A percentile compares a stretch with the other conserved stretches of the same genome.
Conservation (phyloP, 2,888 invertebrate genomes). For the Dysmachus trigonus region DNA sequence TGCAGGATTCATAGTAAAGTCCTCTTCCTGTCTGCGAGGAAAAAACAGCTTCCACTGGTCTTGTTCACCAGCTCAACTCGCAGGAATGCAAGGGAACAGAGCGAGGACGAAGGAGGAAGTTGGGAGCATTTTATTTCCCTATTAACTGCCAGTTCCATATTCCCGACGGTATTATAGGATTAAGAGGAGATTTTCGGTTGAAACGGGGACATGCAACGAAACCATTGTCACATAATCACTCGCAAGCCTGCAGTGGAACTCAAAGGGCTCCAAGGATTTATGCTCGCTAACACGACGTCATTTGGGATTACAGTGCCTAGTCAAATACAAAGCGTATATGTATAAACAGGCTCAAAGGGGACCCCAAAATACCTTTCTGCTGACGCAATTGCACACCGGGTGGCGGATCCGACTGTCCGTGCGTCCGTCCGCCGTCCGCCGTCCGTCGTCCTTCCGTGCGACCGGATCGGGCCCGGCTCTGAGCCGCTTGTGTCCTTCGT, state of each 20-base stretch:
- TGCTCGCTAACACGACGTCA: conserved; percentile 14
- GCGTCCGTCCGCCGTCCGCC: too few species aligned
- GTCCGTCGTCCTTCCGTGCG: too few species aligned
- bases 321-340: conserved; percentile 1
- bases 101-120: not conserved
- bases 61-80: not conserved
- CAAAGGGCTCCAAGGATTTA: conserved; percentile 27
- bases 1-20: not conserved
- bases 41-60: not conserved
- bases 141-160: conserved; percentile 4
- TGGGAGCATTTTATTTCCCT: not conserved
- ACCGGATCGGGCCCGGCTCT: not conserved
- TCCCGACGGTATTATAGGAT: conserved; percentile 4
- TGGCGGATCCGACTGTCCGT: too few species aligned
- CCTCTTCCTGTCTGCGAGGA: not conserved
- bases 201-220: conserved; percentile 26
- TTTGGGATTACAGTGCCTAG: conserved; percentile 22
- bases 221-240: conserved; percentile 36
- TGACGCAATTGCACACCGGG: not conserved
- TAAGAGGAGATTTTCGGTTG: conserved; percentile 11
- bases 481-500: not conserved
- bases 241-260: conserved; percentile 5
- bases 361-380: not conserved
- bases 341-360: conserved; percentile 8
- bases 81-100: not conserved